Conservation (phyloP, 2,888 invertebrate species). For the Alcis repandata region DNA sequence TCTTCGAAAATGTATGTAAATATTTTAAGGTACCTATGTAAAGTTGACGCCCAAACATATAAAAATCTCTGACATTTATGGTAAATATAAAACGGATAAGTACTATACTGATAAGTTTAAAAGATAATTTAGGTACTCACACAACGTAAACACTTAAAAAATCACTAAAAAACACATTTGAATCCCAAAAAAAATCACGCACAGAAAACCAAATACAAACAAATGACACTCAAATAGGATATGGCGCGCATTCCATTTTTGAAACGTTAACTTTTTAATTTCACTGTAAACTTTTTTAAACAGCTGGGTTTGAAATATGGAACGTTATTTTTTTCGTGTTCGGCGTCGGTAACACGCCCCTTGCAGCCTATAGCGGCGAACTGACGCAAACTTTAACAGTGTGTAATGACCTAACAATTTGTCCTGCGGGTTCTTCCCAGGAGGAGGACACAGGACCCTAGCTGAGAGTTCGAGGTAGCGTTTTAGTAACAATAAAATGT, state of each 20-base stretch:
- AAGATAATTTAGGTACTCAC: slow-evolving; percentile 45
- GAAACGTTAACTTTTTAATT: slow-evolving; percentile 30
- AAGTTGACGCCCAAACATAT: background rate
- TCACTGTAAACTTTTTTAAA: background rate
- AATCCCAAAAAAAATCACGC: slow-evolving; percentile 32
- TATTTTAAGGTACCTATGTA: background rate
- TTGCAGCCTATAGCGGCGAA: slow-evolving; percentile 70
- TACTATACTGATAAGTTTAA: background rate
- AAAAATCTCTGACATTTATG: background rate
- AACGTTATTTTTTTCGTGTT: slow-evolving; percentile 44
- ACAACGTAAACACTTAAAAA: slow-evolving; percentile 50
- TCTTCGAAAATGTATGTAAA: too few relatives aligned
- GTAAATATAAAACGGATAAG: background rate
- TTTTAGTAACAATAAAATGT: slow-evolving; percentile 35
- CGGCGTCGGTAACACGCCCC: slow-evolving; percentile 66
- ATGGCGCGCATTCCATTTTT: slow-evolving; percentile 50
- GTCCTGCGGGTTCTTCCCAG: slow-evolving; percentile 76
- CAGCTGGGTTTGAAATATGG: slow-evolving; percentile 26
- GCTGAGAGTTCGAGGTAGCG: slow-evolving; percentile 64
- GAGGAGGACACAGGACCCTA: slow-evolving; percentile 64
- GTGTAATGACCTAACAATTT: slow-evolving; percentile 81
- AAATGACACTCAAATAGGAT: slow-evolving; percentile 35
- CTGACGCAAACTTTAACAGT: slow-evolving; percentile 78
- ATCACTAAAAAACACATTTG: slow-evolving; percentile 50
- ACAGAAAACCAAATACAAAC: slow-evolving; percentile 21